A percentile compares a stretch with the other conserved stretches of the same genome.
Conservation (phyloP, 2,113 vertebrate species). For the Loxodonta africana region DNA sequence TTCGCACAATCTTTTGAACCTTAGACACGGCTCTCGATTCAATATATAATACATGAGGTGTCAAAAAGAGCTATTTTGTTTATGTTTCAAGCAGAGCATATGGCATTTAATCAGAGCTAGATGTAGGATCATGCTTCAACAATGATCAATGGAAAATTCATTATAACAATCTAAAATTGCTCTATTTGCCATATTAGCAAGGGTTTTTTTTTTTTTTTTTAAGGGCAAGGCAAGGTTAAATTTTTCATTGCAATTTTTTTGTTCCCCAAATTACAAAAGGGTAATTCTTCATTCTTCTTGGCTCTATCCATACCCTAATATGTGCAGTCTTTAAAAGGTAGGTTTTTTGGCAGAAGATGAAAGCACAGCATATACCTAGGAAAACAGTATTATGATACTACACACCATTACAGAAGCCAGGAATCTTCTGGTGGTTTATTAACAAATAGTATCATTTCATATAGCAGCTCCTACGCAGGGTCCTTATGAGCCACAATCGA, state of each 20-base stretch:
- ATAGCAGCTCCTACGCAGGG: not conserved
- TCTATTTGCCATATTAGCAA: not conserved
- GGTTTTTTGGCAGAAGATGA: not conserved
- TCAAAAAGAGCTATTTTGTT: conserved; percentile 52
- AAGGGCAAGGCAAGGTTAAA: conserved; percentile 48
- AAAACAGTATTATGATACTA: not conserved
- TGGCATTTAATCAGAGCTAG: conserved; percentile 54
- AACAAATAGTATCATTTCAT: not conserved
- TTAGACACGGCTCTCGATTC: not conserved
- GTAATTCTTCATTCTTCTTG: not conserved
- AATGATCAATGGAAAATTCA: conserved; percentile 1
- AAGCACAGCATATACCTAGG: not conserved
- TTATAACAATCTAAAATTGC: conserved; percentile 33
- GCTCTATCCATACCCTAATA: not conserved
- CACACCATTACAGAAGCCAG: not conserved
- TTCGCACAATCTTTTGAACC: not conserved
- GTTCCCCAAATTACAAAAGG: not conserved
- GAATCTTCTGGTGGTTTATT: not conserved
- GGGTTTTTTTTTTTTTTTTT: conserved; percentile 48
- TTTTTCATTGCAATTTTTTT: not conserved
- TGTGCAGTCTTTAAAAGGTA: not conserved
- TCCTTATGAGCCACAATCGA: no score
- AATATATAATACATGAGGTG: not conserved
- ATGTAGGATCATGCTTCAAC: not conserved
- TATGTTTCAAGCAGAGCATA: conserved; percentile 39